These are phyloP conservation scores for Steromphala cineraria DNA, from an alignment of 2,888 invertebrate genomes.

Conservation along the genomic window DNA sequence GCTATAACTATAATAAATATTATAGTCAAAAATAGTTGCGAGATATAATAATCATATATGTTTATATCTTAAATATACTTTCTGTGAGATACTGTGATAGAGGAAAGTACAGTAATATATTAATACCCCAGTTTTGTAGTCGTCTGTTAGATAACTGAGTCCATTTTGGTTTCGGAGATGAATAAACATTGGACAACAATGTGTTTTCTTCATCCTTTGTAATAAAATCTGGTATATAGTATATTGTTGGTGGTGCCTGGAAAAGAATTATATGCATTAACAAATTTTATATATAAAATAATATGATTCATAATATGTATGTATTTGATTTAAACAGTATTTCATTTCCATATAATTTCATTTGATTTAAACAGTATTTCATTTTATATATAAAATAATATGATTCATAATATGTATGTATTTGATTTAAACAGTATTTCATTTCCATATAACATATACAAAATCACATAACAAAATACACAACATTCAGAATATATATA, in stretches of 20 bases:
- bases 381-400: neutral
- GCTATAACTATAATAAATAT: too few species aligned
- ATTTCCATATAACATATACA: too few species aligned
- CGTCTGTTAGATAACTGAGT: conserved; percentile 91
- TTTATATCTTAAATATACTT: neutral
- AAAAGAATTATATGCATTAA: conserved; percentile 18
- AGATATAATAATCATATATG: too few species aligned
- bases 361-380: too few species aligned
- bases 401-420: too few species aligned
- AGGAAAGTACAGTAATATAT: neutral
- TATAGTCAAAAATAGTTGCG: too few species aligned
- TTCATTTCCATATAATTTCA: too few species aligned
- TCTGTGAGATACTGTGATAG: neutral
- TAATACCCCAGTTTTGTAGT: conserved; percentile 92
- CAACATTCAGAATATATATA: too few species aligned
- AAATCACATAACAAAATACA: too few species aligned
- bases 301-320: too few species aligned
- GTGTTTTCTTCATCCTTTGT: conserved; percentile 79
- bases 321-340: too few species aligned
- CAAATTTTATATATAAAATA: neutral
- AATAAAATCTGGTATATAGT: conserved; percentile 92
- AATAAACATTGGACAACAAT: conserved; percentile 85
- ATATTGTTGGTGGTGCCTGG: conserved; percentile 77
- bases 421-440: too few species aligned
- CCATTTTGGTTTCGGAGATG: conserved; percentile 95